A percentile compares a stretch with the other conserved stretches of the same genome.
Conservation (phyloP, 2,797 vertebrate species). For the Rhabdomys pumilio region DNA sequence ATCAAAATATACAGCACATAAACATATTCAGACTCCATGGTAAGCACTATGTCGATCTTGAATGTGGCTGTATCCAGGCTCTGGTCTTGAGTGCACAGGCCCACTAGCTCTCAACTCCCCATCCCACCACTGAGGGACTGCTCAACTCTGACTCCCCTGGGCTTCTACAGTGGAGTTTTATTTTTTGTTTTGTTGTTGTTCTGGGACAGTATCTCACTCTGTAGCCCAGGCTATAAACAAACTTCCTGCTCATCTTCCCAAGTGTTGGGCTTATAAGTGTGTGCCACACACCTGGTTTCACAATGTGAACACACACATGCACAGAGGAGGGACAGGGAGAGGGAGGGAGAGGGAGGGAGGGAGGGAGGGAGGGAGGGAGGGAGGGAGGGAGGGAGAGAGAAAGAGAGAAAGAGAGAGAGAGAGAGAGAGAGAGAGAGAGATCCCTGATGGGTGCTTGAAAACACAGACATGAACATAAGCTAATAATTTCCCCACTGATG, state of each 20-base stretch:
- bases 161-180: neutral
- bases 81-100: neutral
- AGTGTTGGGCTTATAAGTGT: neutral
- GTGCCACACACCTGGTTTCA: neutral
- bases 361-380: too few species aligned
- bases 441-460: neutral
- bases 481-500: neutral
- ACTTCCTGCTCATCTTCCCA: neutral
- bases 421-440: neutral
- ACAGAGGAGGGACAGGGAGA: neutral
- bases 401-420: neutral
- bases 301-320: neutral
- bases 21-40: neutral
- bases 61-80: neutral
- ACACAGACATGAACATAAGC: rapidly evolving
- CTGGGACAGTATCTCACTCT: neutral
- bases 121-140: neutral
- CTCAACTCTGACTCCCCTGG: neutral
- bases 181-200: neutral
- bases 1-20: neutral
- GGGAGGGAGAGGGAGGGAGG: neutral
- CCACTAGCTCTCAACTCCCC: neutral
- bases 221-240: neutral
- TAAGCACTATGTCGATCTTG: neutral
- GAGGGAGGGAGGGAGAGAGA: neutral